phyloP scores from a whole-genome alignment of 2,797 vertebrate genomes.

The Tokudaia tokunoshimensis region DNA sequence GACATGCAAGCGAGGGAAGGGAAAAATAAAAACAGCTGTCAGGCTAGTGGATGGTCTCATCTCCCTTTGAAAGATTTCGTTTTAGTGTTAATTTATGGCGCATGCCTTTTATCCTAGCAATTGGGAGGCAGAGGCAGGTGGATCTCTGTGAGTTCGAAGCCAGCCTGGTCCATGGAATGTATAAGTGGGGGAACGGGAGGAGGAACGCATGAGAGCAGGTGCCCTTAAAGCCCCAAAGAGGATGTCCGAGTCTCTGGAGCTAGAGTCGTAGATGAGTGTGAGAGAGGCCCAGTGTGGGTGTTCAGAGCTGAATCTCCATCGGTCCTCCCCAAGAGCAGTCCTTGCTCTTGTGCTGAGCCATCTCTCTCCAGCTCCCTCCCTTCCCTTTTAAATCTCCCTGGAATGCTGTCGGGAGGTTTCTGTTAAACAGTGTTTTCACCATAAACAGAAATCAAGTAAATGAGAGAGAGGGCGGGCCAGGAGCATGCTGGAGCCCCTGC shows the following conservation, averaged over 20 bases:
- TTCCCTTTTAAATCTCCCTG: neutral
- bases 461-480: neutral
- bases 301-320: neutral
- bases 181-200: neutral
- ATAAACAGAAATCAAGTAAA: neutral
- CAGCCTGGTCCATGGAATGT: neutral
- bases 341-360: neutral
- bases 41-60: fast-evolving
- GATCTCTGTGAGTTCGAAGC: neutral
- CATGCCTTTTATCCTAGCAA: neutral
- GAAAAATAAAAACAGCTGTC: neutral
- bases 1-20: neutral
- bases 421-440: neutral
- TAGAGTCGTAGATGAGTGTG: neutral
- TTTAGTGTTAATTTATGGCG: neutral
- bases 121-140: neutral
- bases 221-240: neutral
- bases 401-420: neutral
- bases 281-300: neutral
- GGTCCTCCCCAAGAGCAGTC: too few species aligned
- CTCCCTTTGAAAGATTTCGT: neutral
- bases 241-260: neutral
- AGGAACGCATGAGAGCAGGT: neutral
- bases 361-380: neutral
- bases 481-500: neutral